Evolutionary conservation across 2,888 invertebrate species (phyloP).

Genomic region (Hipparchia semele): DNA sequence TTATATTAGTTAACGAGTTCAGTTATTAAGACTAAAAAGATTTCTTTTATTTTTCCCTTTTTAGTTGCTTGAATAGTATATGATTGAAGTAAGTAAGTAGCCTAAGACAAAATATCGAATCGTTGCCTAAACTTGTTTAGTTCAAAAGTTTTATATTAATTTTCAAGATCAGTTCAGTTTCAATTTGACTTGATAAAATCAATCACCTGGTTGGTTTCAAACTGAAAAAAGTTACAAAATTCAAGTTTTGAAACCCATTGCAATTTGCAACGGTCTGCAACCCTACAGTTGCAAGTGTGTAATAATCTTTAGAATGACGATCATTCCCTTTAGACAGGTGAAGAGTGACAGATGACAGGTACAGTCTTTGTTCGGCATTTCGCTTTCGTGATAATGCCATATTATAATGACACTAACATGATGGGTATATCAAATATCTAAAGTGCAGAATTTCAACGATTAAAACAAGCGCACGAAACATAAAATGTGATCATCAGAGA

Average conservation of each 20-base stretch:
- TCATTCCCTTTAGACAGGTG: constrained; percentile 35
- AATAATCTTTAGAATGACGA: constrained; percentile 24
- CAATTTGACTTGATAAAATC: neutral
- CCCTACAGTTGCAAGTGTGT: constrained; percentile 6
- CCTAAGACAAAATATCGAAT: no score
- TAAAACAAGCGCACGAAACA: neutral
- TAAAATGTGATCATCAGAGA: no score
- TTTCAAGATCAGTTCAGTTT: no score
- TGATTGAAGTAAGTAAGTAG: no score
- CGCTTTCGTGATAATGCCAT: constrained; percentile 13
- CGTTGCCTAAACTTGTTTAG: no score
- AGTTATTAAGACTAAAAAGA: no score
- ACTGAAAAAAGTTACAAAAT: neutral
- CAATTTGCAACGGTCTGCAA: no score
- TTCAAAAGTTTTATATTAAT: no score
- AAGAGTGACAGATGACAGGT: constrained; percentile 29
- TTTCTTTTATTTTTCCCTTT: no score
- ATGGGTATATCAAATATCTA: constrained; percentile 12
- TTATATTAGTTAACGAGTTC: no score
- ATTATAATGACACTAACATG: constrained; percentile 3
- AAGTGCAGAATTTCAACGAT: constrained; percentile 2
- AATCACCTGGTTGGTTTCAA: neutral
- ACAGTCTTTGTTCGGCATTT: constrained; percentile 17
- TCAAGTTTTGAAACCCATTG: no score
- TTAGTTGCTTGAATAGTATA: no score